Conservation (phyloP, 2,797 vertebrate genomes). For the Gadopsis bispinosus region DNA sequence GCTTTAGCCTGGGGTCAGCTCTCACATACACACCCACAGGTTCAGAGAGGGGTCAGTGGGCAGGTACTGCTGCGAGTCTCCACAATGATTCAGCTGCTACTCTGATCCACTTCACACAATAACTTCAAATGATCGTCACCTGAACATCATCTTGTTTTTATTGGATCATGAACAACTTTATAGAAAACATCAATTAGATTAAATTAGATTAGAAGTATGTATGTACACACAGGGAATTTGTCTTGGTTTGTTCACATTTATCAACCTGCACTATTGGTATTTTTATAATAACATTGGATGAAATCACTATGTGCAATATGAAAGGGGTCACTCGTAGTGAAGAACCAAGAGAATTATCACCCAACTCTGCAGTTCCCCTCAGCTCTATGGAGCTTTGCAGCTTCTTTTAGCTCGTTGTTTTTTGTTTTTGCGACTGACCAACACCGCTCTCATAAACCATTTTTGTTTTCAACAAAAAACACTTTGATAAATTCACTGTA, state of each 20-base stretch:
- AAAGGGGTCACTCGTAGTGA: neutral
- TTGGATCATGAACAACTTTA: slow-evolving; percentile 4
- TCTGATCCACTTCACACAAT: slow-evolving; percentile 5
- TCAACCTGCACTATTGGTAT: neutral
- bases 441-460: no score
- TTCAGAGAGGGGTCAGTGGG: slow-evolving; percentile 61
- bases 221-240: neutral
- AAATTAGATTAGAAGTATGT: slow-evolving; percentile 3
- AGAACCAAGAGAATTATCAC: neutral
- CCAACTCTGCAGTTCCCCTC: neutral
- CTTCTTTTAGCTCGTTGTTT: no score
- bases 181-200: slow-evolving; percentile 10
- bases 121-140: neutral
- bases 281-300: neutral
- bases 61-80: slow-evolving; percentile 14
- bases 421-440: no score
- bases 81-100: slow-evolving; percentile 22
- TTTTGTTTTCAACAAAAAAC: no score
- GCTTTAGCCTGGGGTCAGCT: slow-evolving; percentile 65
- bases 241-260: neutral
- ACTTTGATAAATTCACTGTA: neutral
- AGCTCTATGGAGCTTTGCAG: no score
- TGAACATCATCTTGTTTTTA: neutral
- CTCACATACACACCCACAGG: slow-evolving; percentile 32
- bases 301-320: neutral